Base-by-base conservation (phyloP, 2,888 invertebrate genomes). In the Sarcophaga caerulescens region DNA sequence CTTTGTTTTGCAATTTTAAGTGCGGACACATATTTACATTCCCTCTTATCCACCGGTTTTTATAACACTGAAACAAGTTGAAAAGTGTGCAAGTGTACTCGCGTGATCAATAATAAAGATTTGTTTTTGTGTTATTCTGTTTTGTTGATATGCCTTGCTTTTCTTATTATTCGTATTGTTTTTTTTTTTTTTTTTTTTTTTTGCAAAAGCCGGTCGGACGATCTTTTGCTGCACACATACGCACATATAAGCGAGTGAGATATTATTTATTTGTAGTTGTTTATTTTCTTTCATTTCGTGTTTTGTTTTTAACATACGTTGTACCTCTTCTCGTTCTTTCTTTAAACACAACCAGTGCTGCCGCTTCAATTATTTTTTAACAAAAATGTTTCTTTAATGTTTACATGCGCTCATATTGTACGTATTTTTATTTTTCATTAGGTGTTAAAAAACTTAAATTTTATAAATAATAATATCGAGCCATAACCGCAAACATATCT, bases 111-210 rank as follows among this genome's bases (percentile, higher is more conserved):
- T 21, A 66, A 76, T 68, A 59, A 11, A 45, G 44, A 44, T 77
- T 77, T 78, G 78, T 77, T 77, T 47, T 78, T 78, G 52, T 66
- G 59, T 2, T 17, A 76, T 76, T 63, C 8, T 44, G 57, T 65
- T 63, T 65, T 79, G 17, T 52, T 52, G 52, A 52, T 52, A 52
- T 52, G 12, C 35, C 35, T 35, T 17, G 52, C 3, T 52, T 47
- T 52, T 52, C 17, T 52, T 52, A 52, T 14, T 17, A 14, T 47
- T 11, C 47, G 14, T 47, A 12, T 47, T 14, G n/a, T 47, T 12
- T 14, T 47, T 12, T 47, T 12, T 11, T 47, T 47, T 11, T 47
- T 12, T 14, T 47, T 14, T 0, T 11, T 52, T 12, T 52, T 52
- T 4, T 14, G 14, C 12, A 52, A 52, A 14, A 52, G 52, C 52